A percentile compares a stretch with the other conserved stretches of the same genome.
phyloP scores from a whole-genome alignment of 1,140 invertebrate genomes.

The Monochamus saltuarius region DNA sequence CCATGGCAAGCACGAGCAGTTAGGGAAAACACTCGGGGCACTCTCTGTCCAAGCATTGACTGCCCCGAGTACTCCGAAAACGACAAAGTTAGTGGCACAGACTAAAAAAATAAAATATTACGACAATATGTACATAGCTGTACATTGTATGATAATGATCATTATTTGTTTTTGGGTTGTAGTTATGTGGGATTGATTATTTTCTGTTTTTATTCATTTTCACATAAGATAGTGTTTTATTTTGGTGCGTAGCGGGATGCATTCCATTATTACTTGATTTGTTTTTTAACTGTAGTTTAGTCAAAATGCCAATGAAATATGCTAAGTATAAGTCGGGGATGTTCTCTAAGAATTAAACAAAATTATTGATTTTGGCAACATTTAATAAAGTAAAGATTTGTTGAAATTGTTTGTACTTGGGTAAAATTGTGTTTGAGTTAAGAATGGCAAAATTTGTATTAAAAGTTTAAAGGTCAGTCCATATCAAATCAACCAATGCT shows the following conservation, averaged over 20 bases:
- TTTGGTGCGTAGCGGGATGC: neutral
- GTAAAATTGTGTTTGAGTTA: no score
- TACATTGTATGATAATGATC: slow-evolving; percentile 45
- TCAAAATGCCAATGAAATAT: slow-evolving; percentile 9
- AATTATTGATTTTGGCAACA: neutral
- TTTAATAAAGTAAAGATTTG: no score
- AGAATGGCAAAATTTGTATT: no score
- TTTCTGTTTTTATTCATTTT: slow-evolving; percentile 1
- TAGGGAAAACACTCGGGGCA: slow-evolving; percentile 64
- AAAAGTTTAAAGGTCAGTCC: no score
- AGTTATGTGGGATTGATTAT: slow-evolving; percentile 16
- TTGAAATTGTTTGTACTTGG: no score
- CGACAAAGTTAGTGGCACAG: slow-evolving; percentile 23
- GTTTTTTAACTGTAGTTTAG: slow-evolving; percentile 22
- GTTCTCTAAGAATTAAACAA: neutral
- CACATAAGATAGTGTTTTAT: no score
- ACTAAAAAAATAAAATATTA: slow-evolving; percentile 51
- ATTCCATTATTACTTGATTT: slow-evolving; percentile 10
- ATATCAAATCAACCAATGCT: no score
- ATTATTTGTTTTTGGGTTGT: slow-evolving; percentile 27
- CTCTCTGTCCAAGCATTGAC: slow-evolving; percentile 51
- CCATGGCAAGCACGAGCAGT: slow-evolving; percentile 86
- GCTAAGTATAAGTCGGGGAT: slow-evolving; percentile 1
- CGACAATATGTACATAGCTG: slow-evolving; percentile 55
- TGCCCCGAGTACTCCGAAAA: slow-evolving; percentile 41